Conservation (phyloP, 2,888 invertebrate genomes). For the Machimus atricapillus region DNA sequence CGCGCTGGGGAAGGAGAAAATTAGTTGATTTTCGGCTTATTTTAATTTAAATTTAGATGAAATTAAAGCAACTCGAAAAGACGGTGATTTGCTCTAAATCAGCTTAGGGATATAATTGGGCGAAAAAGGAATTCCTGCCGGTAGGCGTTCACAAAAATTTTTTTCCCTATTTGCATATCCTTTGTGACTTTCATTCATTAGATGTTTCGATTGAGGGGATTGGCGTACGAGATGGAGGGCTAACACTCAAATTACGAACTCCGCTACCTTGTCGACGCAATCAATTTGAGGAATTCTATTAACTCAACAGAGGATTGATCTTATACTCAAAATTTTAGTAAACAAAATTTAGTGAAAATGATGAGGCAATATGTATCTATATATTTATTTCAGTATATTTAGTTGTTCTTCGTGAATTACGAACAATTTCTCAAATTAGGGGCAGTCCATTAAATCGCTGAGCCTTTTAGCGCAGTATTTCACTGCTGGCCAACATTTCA, state of each 20-base stretch:
- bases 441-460: neutral
- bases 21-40: constrained; percentile 18
- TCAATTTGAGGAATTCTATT: neutral
- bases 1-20: neutral
- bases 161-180: neutral
- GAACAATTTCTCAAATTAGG: neutral
- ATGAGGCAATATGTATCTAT: neutral
- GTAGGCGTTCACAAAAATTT: neutral
- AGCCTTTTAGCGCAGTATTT: neutral
- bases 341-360: neutral
- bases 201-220: neutral
- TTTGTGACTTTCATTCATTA: constrained; percentile 7
- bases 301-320: neutral
- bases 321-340: neutral
- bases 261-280: neutral
- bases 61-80: neutral
- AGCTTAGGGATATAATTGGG: neutral
- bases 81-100: neutral
- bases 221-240: neutral
- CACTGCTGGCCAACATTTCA: neutral
- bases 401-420: neutral
- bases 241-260: neutral
- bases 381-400: neutral
- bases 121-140: neutral
- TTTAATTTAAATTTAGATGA: constrained; percentile 18